These are phyloP conservation scores for Rallus crepitans DNA, from an alignment of 2,797 vertebrate genomes.

Conservation along the genomic window DNA sequence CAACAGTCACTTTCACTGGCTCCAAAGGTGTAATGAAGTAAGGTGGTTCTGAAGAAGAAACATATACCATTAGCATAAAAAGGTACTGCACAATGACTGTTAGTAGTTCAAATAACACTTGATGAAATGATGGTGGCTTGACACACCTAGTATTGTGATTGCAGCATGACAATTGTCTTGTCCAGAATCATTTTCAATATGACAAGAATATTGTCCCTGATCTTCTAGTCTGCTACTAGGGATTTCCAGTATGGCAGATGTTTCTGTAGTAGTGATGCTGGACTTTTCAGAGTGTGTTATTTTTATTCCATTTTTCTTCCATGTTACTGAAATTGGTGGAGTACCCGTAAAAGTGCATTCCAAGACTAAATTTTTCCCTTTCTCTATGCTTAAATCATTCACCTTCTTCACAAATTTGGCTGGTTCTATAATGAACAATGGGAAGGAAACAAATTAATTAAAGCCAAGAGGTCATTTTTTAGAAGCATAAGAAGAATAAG, in stretches of 20 bases:
- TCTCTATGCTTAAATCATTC: constrained; percentile 90
- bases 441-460: constrained; percentile 47
- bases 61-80: constrained; percentile 54
- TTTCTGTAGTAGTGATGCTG: constrained; percentile 93
- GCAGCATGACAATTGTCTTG: constrained; percentile 87
- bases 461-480: background rate
- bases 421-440: constrained; percentile 84
- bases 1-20: constrained; percentile 90
- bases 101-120: background rate
- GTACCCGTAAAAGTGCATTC: constrained; percentile 91
- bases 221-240: constrained; percentile 88
- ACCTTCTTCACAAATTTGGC: constrained; percentile 93
- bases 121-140: background rate
- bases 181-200: constrained; percentile 94
- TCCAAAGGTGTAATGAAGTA: constrained; percentile 90
- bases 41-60: constrained; percentile 89
- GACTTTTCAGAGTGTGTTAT: constrained; percentile 91
- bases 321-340: constrained; percentile 92
- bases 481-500: background rate
- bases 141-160: constrained; percentile 92
- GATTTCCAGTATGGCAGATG: constrained; percentile 94
- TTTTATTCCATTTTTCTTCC: constrained; percentile 91
- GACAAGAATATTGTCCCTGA: constrained; percentile 90
- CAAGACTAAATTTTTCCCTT: constrained; percentile 89
- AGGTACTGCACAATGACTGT: constrained; percentile 44